Conservation (phyloP, 2,888 invertebrate species). For the Callinectes sapidus region DNA sequence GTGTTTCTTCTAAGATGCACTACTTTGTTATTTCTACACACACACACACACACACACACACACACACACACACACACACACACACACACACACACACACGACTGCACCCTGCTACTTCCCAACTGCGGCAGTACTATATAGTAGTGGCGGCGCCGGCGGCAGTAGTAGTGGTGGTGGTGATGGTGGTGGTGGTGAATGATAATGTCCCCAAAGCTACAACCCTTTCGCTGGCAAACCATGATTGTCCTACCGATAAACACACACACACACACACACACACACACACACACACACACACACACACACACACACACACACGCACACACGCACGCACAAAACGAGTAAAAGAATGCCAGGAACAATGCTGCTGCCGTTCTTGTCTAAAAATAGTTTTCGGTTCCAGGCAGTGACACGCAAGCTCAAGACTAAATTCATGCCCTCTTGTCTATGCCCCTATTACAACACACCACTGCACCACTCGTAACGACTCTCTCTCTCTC, state of each 20-base stretch:
- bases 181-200: background rate
- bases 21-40: background rate
- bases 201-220: background rate
- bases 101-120: background rate
- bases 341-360: background rate
- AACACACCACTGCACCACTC: background rate
- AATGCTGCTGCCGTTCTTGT: background rate
- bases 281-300: background rate
- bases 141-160: background rate
- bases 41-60: slow-evolving; percentile 27
- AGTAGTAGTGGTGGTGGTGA: background rate
- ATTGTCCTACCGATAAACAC: background rate
- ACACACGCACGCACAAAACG: too few species aligned
- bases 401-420: slow-evolving; percentile 8
- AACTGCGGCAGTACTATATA: background rate
- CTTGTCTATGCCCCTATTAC: background rate
- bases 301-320: slow-evolving; percentile 3
- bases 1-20: background rate
- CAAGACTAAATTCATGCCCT: background rate
- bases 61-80: slow-evolving; percentile 33
- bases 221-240: background rate
- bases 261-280: slow-evolving; percentile 8
- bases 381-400: slow-evolving; percentile 22
- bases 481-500: background rate
- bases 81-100: slow-evolving; percentile 22